Conservation (phyloP, 2,888 invertebrate species). For the Phyllotreta striolata region DNA sequence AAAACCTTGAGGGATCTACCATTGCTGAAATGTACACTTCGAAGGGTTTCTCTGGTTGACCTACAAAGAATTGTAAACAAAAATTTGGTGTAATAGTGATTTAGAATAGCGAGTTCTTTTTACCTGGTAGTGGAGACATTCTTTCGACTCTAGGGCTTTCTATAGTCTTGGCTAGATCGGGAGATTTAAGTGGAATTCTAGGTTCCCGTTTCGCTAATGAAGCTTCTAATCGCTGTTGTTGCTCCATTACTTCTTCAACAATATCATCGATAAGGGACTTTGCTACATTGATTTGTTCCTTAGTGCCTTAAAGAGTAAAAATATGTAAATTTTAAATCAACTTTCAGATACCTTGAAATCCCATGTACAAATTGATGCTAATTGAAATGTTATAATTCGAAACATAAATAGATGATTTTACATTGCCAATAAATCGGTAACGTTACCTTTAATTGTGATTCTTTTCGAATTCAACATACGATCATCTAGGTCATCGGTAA, state of each 20-base stretch:
- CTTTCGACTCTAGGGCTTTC: slow-evolving; percentile 54
- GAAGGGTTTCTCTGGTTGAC: slow-evolving; percentile 68
- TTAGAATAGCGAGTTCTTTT: not conserved
- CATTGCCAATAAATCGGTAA: no score
- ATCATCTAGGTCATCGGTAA: slow-evolving; percentile 55
- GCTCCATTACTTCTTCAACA: slow-evolving; percentile 66
- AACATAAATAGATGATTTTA: no score
- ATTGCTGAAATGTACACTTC: slow-evolving; percentile 90
- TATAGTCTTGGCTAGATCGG: slow-evolving; percentile 42
- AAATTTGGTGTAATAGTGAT: slow-evolving; percentile 1
- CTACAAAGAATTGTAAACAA: slow-evolving; percentile 39
- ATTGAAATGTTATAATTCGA: not conserved
- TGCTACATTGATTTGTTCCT: slow-evolving; percentile 78
- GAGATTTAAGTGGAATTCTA: slow-evolving; percentile 55
- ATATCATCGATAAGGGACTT: slow-evolving; percentile 75
- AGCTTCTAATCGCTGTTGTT: slow-evolving; percentile 60
- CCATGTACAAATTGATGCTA: not conserved
- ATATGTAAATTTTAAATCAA: not conserved
- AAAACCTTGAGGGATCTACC: slow-evolving; percentile 80
- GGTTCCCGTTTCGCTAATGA: slow-evolving; percentile 64
- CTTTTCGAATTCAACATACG: slow-evolving; percentile 45
- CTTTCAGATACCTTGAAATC: not conserved
- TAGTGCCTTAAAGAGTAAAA: slow-evolving; percentile 66
- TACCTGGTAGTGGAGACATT: slow-evolving; percentile 54
- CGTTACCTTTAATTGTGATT: slow-evolving; percentile 54